Base-by-base conservation (phyloP, 2,797 vertebrate genomes). In the Amazona ochrocephala region DNA sequence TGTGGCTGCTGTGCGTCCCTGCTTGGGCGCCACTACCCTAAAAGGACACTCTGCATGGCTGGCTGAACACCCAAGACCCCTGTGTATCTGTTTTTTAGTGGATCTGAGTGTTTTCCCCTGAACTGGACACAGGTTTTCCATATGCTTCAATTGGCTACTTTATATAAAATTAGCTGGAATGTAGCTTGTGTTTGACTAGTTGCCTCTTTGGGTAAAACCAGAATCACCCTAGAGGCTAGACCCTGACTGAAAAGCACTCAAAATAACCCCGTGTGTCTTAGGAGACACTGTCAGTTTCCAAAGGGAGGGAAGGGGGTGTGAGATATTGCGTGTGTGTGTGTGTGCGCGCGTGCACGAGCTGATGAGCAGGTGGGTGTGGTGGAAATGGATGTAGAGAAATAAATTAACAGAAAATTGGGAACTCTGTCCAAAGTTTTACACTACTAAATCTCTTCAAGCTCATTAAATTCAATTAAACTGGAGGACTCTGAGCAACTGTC, bases 1-100 rank as follows among this genome's bases (percentile, higher is more conserved):
- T 27, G 11, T 23, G 0, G 0, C 21, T 42, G 12, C 10, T 68
- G 9, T 34, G 44, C 9, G 18, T 20, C 9, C 1, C 29, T 30
- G 2, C 22, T 42, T 3, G 3, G 20, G 22, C 5, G 26, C 18
- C 14, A 56, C 3, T 3, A 62, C 13, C 2, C 11, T 37, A 34
- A 70, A 3, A 74, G 6, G 6, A 86, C 22, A 5, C 24, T 66
- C 18, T 81, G 7, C 41, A 27, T 13, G 12, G 9, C 23, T 10
- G 30, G 7, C 27, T 45, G 39, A 53, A 23, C 34, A 39, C 6
- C 5, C 32, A 51, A 5, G 24, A 34, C 15, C 17, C 23, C 4
- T 4, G 42, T 15, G 15, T 23, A 10, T 56, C 62, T 60, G 41
- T 37, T 50, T 84, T 73, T 71, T 5, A 42, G 20, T 39, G 17